These are phyloP conservation scores for Callocephalon fimbriatum DNA, from an alignment of 2,113 vertebrate species.

Conservation along the genomic window DNA sequence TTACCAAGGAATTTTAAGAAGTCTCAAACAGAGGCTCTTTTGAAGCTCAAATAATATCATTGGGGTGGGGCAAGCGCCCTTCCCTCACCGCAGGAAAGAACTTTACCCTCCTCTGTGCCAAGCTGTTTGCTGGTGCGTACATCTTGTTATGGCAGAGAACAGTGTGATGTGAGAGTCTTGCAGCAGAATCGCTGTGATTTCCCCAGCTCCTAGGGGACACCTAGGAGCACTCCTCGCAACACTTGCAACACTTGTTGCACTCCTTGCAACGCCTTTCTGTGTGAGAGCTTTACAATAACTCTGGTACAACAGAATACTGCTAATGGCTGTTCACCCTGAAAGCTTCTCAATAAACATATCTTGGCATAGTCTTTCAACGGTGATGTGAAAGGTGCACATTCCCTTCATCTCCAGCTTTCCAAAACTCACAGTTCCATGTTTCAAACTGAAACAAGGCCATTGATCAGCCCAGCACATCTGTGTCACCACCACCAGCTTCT, in stretches of 20 bases:
- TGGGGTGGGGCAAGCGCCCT: background rate
- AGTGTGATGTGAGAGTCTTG: background rate
- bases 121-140: background rate
- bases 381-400: background rate
- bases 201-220: background rate
- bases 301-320: background rate
- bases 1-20: background rate
- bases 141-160: background rate
- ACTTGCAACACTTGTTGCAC: background rate
- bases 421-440: background rate
- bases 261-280: background rate
- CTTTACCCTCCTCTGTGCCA: background rate
- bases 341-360: background rate
- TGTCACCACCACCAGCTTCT: background rate
- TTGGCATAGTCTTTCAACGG: background rate
- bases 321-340: background rate
- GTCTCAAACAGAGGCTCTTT: background rate
- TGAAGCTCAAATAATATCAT: background rate
- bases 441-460: background rate
- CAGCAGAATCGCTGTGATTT: background rate
- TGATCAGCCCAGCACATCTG: background rate
- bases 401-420: background rate
- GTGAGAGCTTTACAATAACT: background rate
- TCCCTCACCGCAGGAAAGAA: background rate
- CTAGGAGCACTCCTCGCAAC: no score